Evolutionary conservation across 2,888 invertebrate genomes (phyloP).

Genomic region (Tribolium freemani): DNA sequence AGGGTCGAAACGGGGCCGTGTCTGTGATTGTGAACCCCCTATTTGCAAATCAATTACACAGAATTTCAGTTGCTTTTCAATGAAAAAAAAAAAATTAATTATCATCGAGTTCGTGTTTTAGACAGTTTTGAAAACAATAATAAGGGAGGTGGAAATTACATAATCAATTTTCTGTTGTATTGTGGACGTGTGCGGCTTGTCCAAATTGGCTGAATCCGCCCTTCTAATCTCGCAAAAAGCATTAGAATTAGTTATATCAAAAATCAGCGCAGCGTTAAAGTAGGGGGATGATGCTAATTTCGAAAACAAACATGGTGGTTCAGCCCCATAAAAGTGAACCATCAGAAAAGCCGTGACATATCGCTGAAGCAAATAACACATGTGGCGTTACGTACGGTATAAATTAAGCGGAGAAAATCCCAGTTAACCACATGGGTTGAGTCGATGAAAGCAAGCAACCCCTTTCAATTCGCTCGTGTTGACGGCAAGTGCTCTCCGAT

Average conservation of each 20-base stretch:
- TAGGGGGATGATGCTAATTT: slow-evolving; percentile 54
- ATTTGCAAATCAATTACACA: not conserved
- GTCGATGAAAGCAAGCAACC: slow-evolving; percentile 50
- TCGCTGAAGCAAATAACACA: slow-evolving; percentile 58
- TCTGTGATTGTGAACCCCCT: slow-evolving; percentile 16
- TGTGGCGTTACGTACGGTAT: slow-evolving; percentile 58
- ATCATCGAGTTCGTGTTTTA: too few relatives aligned
- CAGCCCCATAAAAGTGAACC: slow-evolving; percentile 53
- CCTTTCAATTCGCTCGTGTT: slow-evolving; percentile 58
- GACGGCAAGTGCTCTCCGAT: slow-evolving; percentile 59
- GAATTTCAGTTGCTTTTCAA: too few relatives aligned
- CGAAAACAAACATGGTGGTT: slow-evolving; percentile 56
- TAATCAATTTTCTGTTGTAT: slow-evolving; percentile 3
- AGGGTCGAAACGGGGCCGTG: slow-evolving; percentile 4
- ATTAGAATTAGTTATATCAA: slow-evolving; percentile 43
- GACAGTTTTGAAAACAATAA: slow-evolving; percentile 11
- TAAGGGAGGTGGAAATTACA: not conserved
- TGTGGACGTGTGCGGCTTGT: slow-evolving; percentile 12
- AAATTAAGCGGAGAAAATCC: slow-evolving; percentile 65
- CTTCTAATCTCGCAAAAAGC: slow-evolving; percentile 47
- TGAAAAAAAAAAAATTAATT: too few relatives aligned
- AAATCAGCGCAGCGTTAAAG: slow-evolving; percentile 44
- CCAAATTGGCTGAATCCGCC: slow-evolving; percentile 12
- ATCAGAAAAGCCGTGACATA: slow-evolving; percentile 55
- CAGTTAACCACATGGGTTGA: slow-evolving; percentile 63